Evolutionary conservation across 1,140 invertebrate species (phyloP).

Genomic region (Drosophila asahinai): DNA sequence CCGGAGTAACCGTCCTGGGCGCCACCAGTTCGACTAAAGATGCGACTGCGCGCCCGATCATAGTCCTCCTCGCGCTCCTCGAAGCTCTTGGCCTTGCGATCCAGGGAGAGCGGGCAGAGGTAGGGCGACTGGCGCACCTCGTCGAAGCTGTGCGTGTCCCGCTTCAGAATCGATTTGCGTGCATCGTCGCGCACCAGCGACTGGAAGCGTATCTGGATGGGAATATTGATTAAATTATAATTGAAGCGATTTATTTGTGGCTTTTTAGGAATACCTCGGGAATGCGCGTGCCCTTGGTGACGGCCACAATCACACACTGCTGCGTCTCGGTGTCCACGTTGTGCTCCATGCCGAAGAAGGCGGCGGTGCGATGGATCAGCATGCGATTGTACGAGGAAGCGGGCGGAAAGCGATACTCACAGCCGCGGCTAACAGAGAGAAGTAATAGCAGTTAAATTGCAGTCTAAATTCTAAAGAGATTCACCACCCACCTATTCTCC

Average conservation of each 20-base stretch:
- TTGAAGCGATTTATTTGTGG: background rate
- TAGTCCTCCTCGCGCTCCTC: conserved; percentile 96
- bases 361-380: conserved; percentile 96
- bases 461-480: too few species aligned
- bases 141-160: conserved; percentile 92
- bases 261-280: conserved; percentile 85
- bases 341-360: conserved; percentile 97
- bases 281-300: conserved; percentile 91
- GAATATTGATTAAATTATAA: conserved; percentile 5
- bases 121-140: conserved; percentile 86
- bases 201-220: conserved; percentile 86
- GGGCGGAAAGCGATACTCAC: conserved; percentile 93
- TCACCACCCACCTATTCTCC: conserved; percentile 90
- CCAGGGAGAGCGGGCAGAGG: conserved; percentile 87
- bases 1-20: conserved; percentile 68
- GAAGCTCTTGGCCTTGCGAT: conserved; percentile 93
- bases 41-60: conserved; percentile 91
- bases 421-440: conserved; percentile 85
- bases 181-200: conserved; percentile 89
- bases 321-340: conserved; percentile 94
- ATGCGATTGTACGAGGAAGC: conserved; percentile 98
- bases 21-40: conserved; percentile 88
- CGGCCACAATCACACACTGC: conserved; percentile 90
- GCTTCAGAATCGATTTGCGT: conserved; percentile 92
- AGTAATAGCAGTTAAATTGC: background rate